These are phyloP conservation scores for Plecturocebus donacophilus DNA, from an alignment of 2,113 vertebrate genomes.

Conservation along the genomic window DNA sequence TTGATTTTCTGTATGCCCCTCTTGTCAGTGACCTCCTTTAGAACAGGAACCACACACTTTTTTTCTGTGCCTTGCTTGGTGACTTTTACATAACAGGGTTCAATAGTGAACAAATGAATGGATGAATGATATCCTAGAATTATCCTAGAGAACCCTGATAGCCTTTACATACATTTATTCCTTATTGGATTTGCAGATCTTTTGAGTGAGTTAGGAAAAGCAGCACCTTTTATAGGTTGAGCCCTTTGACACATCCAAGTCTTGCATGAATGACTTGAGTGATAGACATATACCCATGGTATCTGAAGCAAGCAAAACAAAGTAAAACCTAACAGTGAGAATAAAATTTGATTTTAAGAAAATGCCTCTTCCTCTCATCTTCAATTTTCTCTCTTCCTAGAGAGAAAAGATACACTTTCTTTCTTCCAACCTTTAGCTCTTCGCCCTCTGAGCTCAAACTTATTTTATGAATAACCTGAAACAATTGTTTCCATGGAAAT, in stretches of 20 bases:
- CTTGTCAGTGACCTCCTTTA: not conserved
- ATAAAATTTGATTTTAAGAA: conserved; percentile 35
- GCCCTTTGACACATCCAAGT: not conserved
- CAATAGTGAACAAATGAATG: not conserved
- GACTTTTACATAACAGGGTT: not conserved
- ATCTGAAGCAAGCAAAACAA: conserved; percentile 39
- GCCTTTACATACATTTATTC: not conserved
- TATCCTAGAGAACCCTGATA: not conserved
- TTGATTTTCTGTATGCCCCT: not conserved
- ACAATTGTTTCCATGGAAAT: conserved; percentile 69
- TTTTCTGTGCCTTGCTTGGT: not conserved
- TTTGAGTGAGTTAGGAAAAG: not conserved
- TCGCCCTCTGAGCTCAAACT: conserved; percentile 49
- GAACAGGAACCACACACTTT: not conserved
- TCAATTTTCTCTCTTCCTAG: not conserved
- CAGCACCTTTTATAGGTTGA: not conserved
- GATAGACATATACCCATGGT: not conserved
- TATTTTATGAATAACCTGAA: conserved; percentile 59
- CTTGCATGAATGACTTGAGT: not conserved
- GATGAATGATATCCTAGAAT: not conserved
- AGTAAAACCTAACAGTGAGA: not conserved
- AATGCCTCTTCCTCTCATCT: not conserved
- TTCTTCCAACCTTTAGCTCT: not conserved
- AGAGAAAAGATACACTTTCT: not conserved
- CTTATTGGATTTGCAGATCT: not conserved